Evolutionary conservation across 2,113 vertebrate genomes (phyloP).

Genomic region (Spermophilus dauricus): DNA sequence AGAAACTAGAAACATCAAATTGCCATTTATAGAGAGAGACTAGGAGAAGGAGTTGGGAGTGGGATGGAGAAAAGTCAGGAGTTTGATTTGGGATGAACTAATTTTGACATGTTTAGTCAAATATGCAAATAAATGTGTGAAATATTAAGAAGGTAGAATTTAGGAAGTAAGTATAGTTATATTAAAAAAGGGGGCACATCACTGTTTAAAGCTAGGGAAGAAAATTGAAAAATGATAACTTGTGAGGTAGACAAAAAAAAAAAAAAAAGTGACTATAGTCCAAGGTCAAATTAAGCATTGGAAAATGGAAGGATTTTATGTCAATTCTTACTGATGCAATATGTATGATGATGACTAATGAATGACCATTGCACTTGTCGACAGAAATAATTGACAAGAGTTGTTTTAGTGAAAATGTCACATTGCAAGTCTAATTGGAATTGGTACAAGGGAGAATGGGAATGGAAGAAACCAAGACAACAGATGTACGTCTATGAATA

Average conservation of each 20-base stretch:
- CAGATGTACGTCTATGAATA: no score
- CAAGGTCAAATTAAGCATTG: neutral
- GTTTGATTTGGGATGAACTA: neutral
- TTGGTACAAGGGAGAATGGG: neutral
- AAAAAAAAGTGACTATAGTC: neutral
- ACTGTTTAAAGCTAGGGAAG: neutral
- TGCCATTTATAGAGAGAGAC: neutral
- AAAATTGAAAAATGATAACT: neutral
- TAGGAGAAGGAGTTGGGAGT: neutral
- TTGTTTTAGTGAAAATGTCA: neutral
- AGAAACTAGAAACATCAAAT: neutral
- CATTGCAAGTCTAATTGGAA: neutral
- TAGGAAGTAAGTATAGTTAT: neutral
- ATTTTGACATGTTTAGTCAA: slow-evolving; percentile 15
- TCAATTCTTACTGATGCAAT: neutral
- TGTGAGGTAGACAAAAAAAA: neutral
- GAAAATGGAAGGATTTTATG: neutral
- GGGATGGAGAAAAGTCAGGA: neutral
- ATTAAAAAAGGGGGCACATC: neutral
- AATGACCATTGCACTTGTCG: neutral
- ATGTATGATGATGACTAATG: neutral
- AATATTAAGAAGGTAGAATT: neutral
- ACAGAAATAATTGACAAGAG: neutral
- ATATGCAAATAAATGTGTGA: neutral
- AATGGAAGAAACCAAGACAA: neutral